Percentiles rank a stretch among this genome's conserved stretches.
Conservation (phyloP, 2,888 invertebrate species). For the Siphlonurus alternatus region DNA sequence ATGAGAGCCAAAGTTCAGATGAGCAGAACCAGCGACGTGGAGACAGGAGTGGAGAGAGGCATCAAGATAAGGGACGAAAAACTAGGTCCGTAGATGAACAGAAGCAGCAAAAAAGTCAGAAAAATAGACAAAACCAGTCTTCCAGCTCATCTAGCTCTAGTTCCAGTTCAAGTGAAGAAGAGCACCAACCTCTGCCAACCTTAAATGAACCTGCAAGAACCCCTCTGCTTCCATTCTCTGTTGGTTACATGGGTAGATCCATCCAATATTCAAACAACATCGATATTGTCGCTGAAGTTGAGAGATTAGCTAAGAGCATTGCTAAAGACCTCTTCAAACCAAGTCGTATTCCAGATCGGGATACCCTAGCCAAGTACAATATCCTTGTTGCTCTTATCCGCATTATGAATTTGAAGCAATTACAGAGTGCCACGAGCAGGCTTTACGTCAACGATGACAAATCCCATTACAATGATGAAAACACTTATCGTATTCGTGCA, state of each 20-base stretch:
- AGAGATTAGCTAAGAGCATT: slow-evolving; percentile 34
- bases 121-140: slow-evolving; percentile 5
- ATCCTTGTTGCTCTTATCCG: slow-evolving; percentile 39
- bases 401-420: slow-evolving; percentile 41
- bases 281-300: slow-evolving; percentile 20
- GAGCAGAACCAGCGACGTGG: slow-evolving; percentile 1
- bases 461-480: too few species aligned
- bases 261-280: slow-evolving; percentile 22
- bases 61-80: too few species aligned
- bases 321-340: slow-evolving; percentile 39
- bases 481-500: too few species aligned
- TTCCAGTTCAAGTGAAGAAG: slow-evolving; percentile 23
- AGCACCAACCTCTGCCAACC: slow-evolving; percentile 26
- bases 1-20: slow-evolving; percentile 10
- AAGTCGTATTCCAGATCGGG: slow-evolving; percentile 35
- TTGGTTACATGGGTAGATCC: slow-evolving; percentile 31
- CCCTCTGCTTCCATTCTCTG: slow-evolving; percentile 30
- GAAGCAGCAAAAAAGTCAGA: too few species aligned
- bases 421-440: too few species aligned
- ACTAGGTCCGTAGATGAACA: slow-evolving; percentile 4
- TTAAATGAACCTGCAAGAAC: slow-evolving; percentile 29
- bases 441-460: too few species aligned
- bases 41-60: slow-evolving; percentile 4
- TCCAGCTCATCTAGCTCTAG: slow-evolving; percentile 18
- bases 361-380: slow-evolving; percentile 43